Evolutionary conservation across 1,140 invertebrate genomes (phyloP).

Genomic region (Aleiodes sp.): DNA sequence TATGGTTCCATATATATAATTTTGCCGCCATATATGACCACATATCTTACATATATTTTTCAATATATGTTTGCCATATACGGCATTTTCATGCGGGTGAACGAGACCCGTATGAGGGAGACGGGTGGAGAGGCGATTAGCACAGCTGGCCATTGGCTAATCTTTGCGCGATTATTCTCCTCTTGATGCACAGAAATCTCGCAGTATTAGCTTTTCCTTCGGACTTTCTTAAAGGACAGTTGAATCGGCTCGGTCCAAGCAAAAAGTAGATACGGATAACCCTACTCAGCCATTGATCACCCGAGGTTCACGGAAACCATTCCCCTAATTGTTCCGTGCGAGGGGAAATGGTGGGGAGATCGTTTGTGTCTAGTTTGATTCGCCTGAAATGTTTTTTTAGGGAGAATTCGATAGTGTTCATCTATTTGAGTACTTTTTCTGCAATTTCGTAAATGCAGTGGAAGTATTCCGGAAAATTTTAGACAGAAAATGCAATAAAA

Average conservation of each 20-base stretch:
- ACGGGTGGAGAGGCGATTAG: conserved; percentile 4
- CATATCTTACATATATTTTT: too few species aligned
- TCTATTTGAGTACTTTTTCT: not conserved
- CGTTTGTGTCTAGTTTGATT: not conserved
- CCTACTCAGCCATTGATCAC: conserved; percentile 56
- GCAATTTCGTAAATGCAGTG: not conserved
- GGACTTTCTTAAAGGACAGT: conserved; percentile 11
- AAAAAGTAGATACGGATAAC: conserved; percentile 58
- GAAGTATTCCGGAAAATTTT: too few species aligned
- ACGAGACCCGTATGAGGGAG: not conserved
- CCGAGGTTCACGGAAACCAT: conserved; percentile 48
- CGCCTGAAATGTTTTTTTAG: conserved; percentile 29
- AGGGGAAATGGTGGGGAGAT: too few species aligned
- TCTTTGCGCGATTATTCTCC: conserved; percentile 54
- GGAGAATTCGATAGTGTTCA: conserved; percentile 37
- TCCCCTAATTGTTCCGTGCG: conserved; percentile 54
- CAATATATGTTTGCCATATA: too few species aligned
- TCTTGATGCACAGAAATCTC: not conserved
- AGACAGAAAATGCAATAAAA: too few species aligned
- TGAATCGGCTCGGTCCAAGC: conserved; percentile 27
- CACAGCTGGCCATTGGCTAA: conserved; percentile 54
- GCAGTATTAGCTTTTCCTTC: not conserved
- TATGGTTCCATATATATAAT: too few species aligned
- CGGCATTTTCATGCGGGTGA: too few species aligned
- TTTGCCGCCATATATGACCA: too few species aligned